A percentile compares a stretch with the other conserved stretches of the same genome.
phyloP scores from a whole-genome alignment of 1,140 invertebrate genomes.

The Gonioctena quinquepunctata region DNA sequence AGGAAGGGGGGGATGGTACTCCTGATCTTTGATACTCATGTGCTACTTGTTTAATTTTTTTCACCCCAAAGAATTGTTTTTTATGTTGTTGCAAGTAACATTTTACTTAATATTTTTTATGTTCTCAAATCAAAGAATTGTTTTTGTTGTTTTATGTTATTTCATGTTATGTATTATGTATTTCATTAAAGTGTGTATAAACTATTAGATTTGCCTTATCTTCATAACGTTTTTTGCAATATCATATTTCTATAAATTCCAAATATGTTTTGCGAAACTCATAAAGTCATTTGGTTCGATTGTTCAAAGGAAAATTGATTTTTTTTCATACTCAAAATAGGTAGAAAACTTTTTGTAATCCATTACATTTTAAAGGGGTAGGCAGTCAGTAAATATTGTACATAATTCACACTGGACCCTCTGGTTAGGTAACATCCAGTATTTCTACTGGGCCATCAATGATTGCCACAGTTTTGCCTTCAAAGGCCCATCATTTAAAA shows the following conservation, averaged over 20 bases:
- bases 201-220: neutral
- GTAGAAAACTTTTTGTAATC: neutral
- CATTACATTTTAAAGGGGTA: neutral
- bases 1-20: neutral
- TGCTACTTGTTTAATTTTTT: too few species aligned
- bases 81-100: neutral
- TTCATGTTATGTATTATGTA: neutral
- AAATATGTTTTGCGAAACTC: too few species aligned
- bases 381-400: neutral
- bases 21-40: neutral
- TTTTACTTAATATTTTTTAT: neutral
- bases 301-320: neutral
- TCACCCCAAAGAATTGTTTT: conserved; percentile 4
- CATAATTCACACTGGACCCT: neutral
- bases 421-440: neutral
- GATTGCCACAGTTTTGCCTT: neutral
- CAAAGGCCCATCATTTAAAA: neutral
- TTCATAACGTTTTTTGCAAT: conserved; percentile 1
- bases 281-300: conserved; percentile 3
- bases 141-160: conserved; percentile 1
- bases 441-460: neutral
- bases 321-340: conserved; percentile 5
- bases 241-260: neutral
- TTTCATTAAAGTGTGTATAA: neutral
- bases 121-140: neutral